Base-by-base conservation (phyloP, 1,140 invertebrate species). In the Sitobion miscanthi region DNA sequence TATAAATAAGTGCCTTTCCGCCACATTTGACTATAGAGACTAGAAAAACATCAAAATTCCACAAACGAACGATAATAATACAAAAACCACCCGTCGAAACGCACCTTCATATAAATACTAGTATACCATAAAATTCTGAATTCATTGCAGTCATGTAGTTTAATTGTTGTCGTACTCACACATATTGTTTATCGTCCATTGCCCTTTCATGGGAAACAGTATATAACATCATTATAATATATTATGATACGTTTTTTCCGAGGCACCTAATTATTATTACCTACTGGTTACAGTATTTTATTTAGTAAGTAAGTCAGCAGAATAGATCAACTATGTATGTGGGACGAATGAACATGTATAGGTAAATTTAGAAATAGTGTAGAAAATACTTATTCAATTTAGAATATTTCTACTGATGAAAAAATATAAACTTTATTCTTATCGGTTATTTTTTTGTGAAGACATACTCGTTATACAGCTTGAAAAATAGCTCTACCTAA, bases 41-140 rank as follows among this genome's bases (percentile, higher is more conserved):
- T n/a, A 17, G 62, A n/a, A 77, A 77, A 77, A 77, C 62, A 69
- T 77, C n/a, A 77, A 77, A 77, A 77, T 77, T 77, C n/a, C n/a
- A n/a, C 62, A n/a, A 77, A n/a, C 62, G 62, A 17, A 77, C n/a
- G 17, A n/a, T 69, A 77, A 77, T 77, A 77, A 77, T 35, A 77
- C 62, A 35, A n/a, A 77, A 77, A 14, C 62, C 30, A 35, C 62
- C 4, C 11, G 14, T 14, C 62, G 14, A 35, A 77, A 77, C 62
- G 30, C 62, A 77, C 62, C 30, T 77, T n/a, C 62, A 69, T 30
- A 77, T 77, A 77, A 77, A 77, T 77, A 77, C 62, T 77, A 77
- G 14, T n/a, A n/a, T 77, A 77, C 30, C n/a, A 3, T 77, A 77
- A 14, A 77, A n/a, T n/a, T 77, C 62, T 54, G 52, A 54, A 54